Evolutionary conservation across 1,140 invertebrate species (phyloP), one percentile per base, ranked within the genome.

Genomic region (Drosophila mojavensis): DNA sequence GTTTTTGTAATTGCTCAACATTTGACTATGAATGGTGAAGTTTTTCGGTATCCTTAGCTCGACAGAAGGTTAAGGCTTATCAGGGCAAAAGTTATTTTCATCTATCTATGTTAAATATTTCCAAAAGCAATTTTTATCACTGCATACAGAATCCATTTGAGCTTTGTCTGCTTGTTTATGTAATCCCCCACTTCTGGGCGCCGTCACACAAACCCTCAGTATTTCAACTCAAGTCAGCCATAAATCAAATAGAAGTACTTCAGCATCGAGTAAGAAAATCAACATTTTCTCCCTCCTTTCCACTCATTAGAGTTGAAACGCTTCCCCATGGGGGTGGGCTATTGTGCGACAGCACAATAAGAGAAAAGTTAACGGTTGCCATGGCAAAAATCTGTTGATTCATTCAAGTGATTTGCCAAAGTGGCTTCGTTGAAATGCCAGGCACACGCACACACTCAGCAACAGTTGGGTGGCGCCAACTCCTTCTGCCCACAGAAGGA

Each of bases 361-460:
- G 69, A 51, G 79, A 60, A 65, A 64, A 60, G 59, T 66, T 59
- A 60, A n/a, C 48, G 61, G 68, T 80, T 50, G 76, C 60, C 66
- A 90, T 81, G 63, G 79, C 78, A 77, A 73, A 85, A 90, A 90
- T 90, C 80, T 90, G 88, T 90, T 90, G 88, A 90, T 80, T 90
- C 88, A 90, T 77, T 78, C 86, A 90, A 90, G 82, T 90, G 79
- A 90, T 90, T 90, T 90, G 65, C 82, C 78, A 91, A 90, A 90
- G 88, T 90, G 82, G 88, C 88, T 86, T 91, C 83, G 88, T 90
- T 88, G 61, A 89, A 86, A 90, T 85, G 88, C 85, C 88, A 90
- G 77, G 75, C 79, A 66, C 83, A 86, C 71, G 68, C 80, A 67
- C 54, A 58, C 50, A 53, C 50, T 20, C 70, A 81, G 80, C 82